Base-by-base conservation (phyloP, 2,113 vertebrate genomes). In the Oryzias melastigma region DNA sequence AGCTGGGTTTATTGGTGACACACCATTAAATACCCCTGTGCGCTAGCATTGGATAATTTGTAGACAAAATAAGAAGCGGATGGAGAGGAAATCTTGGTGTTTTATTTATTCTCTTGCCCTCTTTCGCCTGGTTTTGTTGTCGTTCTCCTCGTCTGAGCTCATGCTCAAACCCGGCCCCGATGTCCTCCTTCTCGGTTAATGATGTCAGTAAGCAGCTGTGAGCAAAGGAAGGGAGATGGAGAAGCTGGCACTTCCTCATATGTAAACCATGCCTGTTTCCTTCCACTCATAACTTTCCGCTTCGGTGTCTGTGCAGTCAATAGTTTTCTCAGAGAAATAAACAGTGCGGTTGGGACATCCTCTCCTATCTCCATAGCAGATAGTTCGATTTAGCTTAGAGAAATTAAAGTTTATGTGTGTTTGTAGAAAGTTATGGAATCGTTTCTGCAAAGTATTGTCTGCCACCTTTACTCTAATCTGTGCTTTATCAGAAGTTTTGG, bases 211-310 rank as follows among this genome's bases (percentile, higher is more conserved):
- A 69, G 68, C 78, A 73, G 73, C 80, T 82, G 74, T 51, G 68
- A 73, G 75, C 71, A 81, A 48, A 74, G 70, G 69, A 76, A 83
- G 74, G 68, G 76, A 64, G 73, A 77, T 63, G 22, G 59, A 73
- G 64, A 61, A 77, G 65, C 71, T 71, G 74, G 44, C 66, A 66
- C 83, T 90, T 91, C 89, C 89, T 85, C 67, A 77, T 86, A 73
- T 76, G 77, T 75, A 82, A 82, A 69, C 45, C 7, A 73, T 62
- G 42, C 43, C n/a, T 4, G 49, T 47, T 73, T 80, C 71, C 67
- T 4, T 56, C 29, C 53, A 46, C 57, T 56, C 52, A 14, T 57
- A 56, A 47, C 48, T 35, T 82, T 81, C 56, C 52, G 29, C 46
- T 55, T 55, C 20, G 29, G 42, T 56, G 48, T 14, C 5, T n/a